Evolutionary conservation across 2,888 invertebrate genomes (phyloP).

Genomic region (Watsonalla binaria): DNA sequence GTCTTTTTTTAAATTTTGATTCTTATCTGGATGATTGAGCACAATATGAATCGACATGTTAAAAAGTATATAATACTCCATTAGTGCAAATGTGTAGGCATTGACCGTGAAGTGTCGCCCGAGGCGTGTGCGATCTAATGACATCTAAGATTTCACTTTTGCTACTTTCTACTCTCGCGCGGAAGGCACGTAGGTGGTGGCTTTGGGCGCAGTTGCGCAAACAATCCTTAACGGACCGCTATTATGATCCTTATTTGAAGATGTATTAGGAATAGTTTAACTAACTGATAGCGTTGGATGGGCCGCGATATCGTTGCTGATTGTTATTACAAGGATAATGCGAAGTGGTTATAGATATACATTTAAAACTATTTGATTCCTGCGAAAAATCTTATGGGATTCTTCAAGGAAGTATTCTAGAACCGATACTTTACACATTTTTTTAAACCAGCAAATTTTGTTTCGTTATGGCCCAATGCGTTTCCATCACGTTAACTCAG

Average conservation of each 20-base stretch:
- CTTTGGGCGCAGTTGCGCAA: constrained; percentile 35
- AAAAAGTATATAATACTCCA: not conserved
- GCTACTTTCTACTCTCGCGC: constrained; percentile 56
- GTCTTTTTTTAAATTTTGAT: not conserved
- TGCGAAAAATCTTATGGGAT: too few relatives aligned
- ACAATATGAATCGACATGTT: not conserved
- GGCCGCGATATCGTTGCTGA: too few relatives aligned
- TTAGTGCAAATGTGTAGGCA: not conserved
- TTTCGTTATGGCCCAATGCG: not conserved
- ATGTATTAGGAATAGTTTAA: constrained; percentile 15
- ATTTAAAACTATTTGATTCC: too few relatives aligned
- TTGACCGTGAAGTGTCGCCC: not conserved
- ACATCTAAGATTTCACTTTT: constrained; percentile 54
- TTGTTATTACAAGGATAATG: too few relatives aligned
- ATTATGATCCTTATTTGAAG: constrained; percentile 13
- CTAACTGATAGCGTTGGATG: not conserved
- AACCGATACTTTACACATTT: not conserved
- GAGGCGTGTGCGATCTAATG: constrained; percentile 5
- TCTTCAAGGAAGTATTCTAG: too few relatives aligned
- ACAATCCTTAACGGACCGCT: constrained; percentile 8
- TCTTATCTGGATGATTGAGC: not conserved
- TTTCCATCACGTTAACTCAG: not conserved
- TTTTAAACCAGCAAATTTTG: not conserved
- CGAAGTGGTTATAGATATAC: too few relatives aligned
- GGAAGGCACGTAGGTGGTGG: constrained; percentile 36